Conservation (phyloP, 2,888 invertebrate genomes). For the Ernsta delagoae region DNA sequence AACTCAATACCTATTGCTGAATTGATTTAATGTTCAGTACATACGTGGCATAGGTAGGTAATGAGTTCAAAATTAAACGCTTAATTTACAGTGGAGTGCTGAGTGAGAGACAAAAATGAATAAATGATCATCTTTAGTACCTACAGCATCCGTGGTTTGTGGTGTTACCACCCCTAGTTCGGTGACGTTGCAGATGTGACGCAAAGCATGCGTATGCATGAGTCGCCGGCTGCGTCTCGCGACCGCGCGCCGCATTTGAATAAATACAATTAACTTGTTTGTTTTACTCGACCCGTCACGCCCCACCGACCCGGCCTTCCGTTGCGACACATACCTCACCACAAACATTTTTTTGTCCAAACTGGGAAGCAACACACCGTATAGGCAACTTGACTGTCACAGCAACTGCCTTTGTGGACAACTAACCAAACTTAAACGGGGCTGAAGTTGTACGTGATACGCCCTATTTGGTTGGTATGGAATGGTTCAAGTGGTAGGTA, state of each 20-base stretch:
- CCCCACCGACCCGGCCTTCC: slow-evolving; percentile 64
- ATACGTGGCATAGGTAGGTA: no score
- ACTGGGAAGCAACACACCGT: no score
- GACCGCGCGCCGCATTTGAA: slow-evolving; percentile 71
- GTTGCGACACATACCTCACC: slow-evolving; percentile 57
- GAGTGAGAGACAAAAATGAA: neutral
- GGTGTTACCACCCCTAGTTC: slow-evolving; percentile 36
- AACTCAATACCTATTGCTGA: no score
- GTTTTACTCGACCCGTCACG: slow-evolving; percentile 74
- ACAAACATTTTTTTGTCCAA: neutral
- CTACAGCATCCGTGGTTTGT: slow-evolving; percentile 42
- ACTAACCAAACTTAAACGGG: no score
- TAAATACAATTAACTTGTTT: slow-evolving; percentile 85
- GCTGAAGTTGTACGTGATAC: no score
- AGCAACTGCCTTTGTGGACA: no score
- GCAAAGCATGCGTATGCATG: slow-evolving; percentile 77
- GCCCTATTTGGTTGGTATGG: no score
- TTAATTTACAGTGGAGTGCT: neutral
- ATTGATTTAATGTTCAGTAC: no score
- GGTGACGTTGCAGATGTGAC: slow-evolving; percentile 73
- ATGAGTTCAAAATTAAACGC: no score
- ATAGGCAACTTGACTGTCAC: no score
- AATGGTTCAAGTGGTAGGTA: no score
- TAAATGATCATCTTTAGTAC: neutral
- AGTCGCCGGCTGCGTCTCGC: slow-evolving; percentile 69